phyloP scores from a whole-genome alignment of 2,113 vertebrate species.

The Cebidichthys violaceus region DNA sequence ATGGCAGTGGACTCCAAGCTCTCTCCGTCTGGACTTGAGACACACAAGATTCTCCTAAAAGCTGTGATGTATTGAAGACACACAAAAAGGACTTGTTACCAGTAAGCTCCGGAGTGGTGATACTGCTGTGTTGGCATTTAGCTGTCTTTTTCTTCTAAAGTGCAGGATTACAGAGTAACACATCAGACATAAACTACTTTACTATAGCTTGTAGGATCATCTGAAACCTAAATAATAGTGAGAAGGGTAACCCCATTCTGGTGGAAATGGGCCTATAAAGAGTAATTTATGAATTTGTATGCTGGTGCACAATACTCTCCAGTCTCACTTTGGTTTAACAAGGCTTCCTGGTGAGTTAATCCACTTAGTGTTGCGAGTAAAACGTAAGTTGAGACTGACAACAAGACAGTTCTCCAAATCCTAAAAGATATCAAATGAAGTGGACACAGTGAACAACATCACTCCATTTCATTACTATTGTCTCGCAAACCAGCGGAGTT shows the following conservation, averaged over 20 bases:
- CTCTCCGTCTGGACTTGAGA: constrained; percentile 26
- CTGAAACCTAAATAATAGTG: constrained; percentile 12
- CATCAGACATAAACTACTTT: background rate
- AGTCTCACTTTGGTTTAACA: constrained; percentile 30
- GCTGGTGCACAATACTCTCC: background rate
- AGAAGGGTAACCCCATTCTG: background rate
- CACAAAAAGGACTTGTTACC: constrained; percentile 19
- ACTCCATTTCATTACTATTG: constrained; percentile 15
- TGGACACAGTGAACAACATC: constrained; percentile 23
- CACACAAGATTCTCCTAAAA: constrained; percentile 14
- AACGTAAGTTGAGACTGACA: constrained; percentile 3
- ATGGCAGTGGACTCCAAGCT: constrained; percentile 24
- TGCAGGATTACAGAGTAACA: background rate
- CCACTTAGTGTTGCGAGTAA: constrained; percentile 30
- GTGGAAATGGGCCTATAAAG: background rate
- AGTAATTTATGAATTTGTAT: constrained; percentile 34
- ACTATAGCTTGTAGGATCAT: background rate
- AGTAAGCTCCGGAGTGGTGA: constrained; percentile 45
- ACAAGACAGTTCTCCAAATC: background rate
- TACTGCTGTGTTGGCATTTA: background rate
- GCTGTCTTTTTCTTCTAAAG: background rate
- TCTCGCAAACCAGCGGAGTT: constrained; percentile 31
- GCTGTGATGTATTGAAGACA: constrained; percentile 13
- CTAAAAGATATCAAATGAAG: constrained; percentile 20
- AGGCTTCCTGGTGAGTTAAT: constrained; percentile 34